Conservation (phyloP, 2,113 vertebrate genomes). For the Macroglossus sobrinus region DNA sequence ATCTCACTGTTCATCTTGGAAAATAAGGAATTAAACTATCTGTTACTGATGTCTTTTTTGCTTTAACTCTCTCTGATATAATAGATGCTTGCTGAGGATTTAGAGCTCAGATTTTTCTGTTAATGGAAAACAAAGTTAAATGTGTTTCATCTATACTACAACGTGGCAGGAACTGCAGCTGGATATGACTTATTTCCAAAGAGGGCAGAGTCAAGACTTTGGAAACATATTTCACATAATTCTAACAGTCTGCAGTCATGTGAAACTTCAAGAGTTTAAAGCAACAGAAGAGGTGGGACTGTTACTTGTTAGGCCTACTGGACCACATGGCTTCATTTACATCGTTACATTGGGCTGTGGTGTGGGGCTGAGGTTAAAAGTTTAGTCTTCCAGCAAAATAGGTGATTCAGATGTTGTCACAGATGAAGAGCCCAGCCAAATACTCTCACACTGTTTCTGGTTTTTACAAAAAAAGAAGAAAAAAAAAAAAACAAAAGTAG, state of each 20-base stretch:
- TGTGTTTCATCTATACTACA: conserved; percentile 33
- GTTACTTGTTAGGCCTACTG: conserved; percentile 32
- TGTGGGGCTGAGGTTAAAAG: conserved; percentile 60
- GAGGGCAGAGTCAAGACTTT: conserved; percentile 37
- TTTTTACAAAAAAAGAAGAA: neutral
- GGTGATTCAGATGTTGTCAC: conserved; percentile 44
- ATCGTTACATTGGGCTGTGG: neutral
- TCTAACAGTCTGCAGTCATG: conserved; percentile 46
- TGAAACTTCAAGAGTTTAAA: conserved; percentile 54
- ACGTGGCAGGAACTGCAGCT: conserved; percentile 31
- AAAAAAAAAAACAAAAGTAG: neutral
- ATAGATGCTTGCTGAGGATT: neutral
- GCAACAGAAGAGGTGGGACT: neutral
- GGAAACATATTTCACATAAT: conserved; percentile 61
- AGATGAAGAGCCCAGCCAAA: neutral
- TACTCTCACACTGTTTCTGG: conserved; percentile 14
- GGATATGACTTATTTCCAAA: conserved; percentile 52
- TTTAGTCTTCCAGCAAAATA: conserved; percentile 68
- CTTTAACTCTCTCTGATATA: neutral
- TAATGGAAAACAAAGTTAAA: conserved; percentile 51
- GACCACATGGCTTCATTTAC: conserved; percentile 65
- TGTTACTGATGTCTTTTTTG: neutral
- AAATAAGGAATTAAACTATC: neutral
- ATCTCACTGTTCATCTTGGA: neutral
- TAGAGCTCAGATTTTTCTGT: conserved; percentile 7